Percentiles rank a stretch among this genome's conserved stretches.
phyloP scores from a whole-genome alignment of 2,888 invertebrate species.

The Athalia circularis region DNA sequence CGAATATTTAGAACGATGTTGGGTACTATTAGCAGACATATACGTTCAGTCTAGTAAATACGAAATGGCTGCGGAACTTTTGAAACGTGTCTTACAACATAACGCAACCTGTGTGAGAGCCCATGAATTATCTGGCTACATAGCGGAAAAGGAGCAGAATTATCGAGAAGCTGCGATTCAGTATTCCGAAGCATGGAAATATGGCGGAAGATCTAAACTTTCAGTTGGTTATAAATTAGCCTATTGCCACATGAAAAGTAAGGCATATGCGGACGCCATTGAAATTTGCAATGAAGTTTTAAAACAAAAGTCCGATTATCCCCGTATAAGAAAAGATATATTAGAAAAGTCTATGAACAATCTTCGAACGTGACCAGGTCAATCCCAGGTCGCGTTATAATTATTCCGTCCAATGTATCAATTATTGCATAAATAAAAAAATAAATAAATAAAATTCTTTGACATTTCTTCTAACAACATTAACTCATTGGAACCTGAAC shows the following conservation, averaged over 20 bases:
- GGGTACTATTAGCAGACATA: conserved; percentile 95
- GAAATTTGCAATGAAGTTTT: conserved; percentile 92
- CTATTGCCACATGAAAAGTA: conserved; percentile 92
- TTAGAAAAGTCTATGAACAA: conserved; percentile 91
- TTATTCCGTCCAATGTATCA: conserved; percentile 21
- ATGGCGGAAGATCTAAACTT: conserved; percentile 88
- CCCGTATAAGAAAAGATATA: conserved; percentile 94
- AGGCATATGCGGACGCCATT: conserved; percentile 92
- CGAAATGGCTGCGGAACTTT: conserved; percentile 90
- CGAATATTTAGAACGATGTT: conserved; percentile 95
- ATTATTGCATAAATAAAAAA: neutral
- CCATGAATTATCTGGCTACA: conserved; percentile 89
- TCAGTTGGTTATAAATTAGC: conserved; percentile 95
- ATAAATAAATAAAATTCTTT: too few relatives aligned
- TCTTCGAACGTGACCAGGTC: conserved; percentile 78
- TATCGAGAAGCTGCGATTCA: conserved; percentile 89
- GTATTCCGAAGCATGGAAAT: conserved; percentile 92
- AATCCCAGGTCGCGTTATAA: neutral
- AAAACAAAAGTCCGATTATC: conserved; percentile 89
- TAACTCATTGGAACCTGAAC: too few relatives aligned
- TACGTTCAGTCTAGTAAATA: conserved; percentile 89
- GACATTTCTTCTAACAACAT: too few relatives aligned
- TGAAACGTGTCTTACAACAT: conserved; percentile 86
- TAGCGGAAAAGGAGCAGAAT: conserved; percentile 94
- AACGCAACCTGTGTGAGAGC: conserved; percentile 94